Percentiles rank a stretch among this genome's conserved stretches.
These are phyloP conservation scores for Eilema sororculum DNA, from an alignment of 2,888 invertebrate species.

Conservation along the genomic window DNA sequence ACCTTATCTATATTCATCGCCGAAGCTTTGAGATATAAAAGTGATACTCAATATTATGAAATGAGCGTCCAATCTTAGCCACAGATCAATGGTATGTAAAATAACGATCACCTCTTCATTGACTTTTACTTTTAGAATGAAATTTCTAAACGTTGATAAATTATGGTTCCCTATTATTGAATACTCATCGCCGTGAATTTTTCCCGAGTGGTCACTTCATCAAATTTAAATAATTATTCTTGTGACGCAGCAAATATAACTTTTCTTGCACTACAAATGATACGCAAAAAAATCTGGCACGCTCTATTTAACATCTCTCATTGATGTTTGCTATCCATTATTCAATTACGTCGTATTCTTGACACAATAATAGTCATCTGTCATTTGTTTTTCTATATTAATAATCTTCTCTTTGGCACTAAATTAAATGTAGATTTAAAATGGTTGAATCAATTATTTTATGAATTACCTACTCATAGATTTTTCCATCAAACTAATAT, in stretches of 20 bases:
- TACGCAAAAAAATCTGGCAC: conserved; percentile 9
- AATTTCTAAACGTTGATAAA: conserved; percentile 4
- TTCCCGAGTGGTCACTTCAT: neutral
- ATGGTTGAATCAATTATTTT: neutral
- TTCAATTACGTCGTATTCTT: conserved; percentile 17
- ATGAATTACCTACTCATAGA: neutral
- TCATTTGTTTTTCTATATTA: neutral
- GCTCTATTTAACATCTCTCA: conserved; percentile 15
- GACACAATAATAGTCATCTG: neutral
- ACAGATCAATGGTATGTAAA: neutral
- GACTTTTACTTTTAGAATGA: neutral
- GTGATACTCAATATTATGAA: neutral
- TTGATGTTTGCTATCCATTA: conserved; percentile 21
- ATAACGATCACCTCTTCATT: neutral
- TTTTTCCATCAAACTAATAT: neutral
- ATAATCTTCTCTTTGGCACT: too few relatives aligned
- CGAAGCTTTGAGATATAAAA: neutral
- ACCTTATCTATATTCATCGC: conserved; percentile 1
- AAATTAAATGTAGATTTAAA: neutral
- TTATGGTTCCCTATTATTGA: neutral
- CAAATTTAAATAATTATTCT: neutral
- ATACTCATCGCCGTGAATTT: conserved; percentile 1
- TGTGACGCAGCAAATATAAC: conserved; percentile 1
- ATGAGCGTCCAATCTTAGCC: neutral
- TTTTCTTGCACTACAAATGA: conserved; percentile 11